These are phyloP conservation scores for Thera obeliscata DNA, from an alignment of 2,888 invertebrate species.

Conservation along the genomic window DNA sequence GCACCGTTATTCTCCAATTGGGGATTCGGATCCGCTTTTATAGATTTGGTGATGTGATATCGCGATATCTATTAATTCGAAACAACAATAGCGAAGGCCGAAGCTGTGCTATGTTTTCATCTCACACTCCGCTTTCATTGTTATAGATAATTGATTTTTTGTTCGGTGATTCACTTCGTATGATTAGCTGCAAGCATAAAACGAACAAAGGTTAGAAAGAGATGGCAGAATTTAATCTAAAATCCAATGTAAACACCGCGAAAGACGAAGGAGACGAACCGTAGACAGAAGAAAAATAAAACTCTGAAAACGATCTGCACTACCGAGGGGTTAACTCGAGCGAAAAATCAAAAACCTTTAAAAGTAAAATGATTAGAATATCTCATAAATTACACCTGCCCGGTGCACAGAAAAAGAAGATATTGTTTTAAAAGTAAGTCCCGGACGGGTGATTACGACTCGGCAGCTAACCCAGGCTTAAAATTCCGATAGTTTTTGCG, in stretches of 20 bases:
- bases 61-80: conserved; percentile 72
- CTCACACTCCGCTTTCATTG: conserved; percentile 66
- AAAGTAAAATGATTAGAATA: conserved; percentile 61
- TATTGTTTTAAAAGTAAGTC: conserved; percentile 81
- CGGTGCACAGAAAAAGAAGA: conserved; percentile 74
- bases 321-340: conserved; percentile 56
- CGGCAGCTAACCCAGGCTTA: conserved; percentile 73
- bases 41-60: conserved; percentile 76
- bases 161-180: conserved; percentile 55
- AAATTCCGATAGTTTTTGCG: conserved; percentile 83
- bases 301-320: conserved; percentile 69
- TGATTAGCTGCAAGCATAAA: conserved; percentile 61
- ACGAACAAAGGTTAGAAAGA: conserved; percentile 59
- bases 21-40: conserved; percentile 65
- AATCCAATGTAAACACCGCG: conserved; percentile 73
- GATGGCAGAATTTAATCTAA: conserved; percentile 72
- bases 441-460: conserved; percentile 73
- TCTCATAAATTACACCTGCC: conserved; percentile 79
- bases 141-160: conserved; percentile 75
- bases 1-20: conserved; percentile 70
- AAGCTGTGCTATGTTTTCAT: conserved; percentile 65
- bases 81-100: conserved; percentile 67
- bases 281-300: conserved; percentile 81
- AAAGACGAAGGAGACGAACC: conserved; percentile 67
- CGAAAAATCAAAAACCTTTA: conserved; percentile 70